Conservation (phyloP, 2,113 vertebrate genomes). For the Sakesphorus luctuosus region DNA sequence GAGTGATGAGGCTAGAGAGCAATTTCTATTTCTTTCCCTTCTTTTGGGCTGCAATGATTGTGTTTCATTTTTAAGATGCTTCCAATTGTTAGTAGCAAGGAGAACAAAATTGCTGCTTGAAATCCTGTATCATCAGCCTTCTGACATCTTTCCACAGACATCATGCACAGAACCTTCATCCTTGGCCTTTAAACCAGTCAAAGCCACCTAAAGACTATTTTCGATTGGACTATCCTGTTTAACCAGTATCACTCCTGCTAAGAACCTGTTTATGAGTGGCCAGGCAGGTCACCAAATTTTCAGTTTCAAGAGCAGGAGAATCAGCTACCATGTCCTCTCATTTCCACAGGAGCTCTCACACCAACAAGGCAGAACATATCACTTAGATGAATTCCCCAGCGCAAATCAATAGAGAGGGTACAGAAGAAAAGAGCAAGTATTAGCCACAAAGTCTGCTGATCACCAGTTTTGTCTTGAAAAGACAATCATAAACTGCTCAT, state of each 20-base stretch:
- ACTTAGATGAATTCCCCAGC: neutral
- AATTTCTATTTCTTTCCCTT: neutral
- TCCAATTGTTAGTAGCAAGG: neutral
- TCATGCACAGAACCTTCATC: neutral
- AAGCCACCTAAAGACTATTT: neutral
- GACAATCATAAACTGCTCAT: neutral
- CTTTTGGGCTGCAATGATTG: neutral
- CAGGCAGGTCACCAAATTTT: neutral
- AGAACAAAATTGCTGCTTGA: neutral
- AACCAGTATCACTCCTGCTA: neutral
- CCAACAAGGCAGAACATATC: neutral
- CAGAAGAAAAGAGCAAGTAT: neutral
- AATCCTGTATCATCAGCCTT: neutral
- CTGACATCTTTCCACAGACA: neutral
- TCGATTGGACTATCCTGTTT: neutral
- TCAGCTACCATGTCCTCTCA: neutral
- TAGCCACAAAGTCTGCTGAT: neutral
- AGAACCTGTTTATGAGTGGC: neutral
- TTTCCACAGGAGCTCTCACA: neutral
- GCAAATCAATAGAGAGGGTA: neutral
- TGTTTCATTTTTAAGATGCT: neutral
- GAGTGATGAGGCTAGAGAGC: neutral
- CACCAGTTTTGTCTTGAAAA: neutral
- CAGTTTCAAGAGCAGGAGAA: neutral
- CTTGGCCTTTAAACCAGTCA: neutral